Evolutionary conservation across 2,113 vertebrate genomes (phyloP), one percentile per base, ranked within the genome.

Genomic region (Falco punctatus): DNA sequence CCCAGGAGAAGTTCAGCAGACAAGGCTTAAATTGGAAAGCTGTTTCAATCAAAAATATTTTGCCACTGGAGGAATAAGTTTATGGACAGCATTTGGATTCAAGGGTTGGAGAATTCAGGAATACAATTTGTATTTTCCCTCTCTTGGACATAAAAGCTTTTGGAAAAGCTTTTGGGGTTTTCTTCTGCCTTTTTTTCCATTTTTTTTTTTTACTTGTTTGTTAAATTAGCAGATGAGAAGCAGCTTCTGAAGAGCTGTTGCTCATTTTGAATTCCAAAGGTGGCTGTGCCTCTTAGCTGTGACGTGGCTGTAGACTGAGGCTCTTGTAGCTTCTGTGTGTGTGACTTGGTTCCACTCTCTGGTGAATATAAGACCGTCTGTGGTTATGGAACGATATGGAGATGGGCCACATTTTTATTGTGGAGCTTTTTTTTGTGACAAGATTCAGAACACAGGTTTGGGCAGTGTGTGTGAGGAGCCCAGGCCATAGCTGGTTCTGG

Each of bases 31-130:
- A 89, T 54, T 81, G 57, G 83, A 94, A 95, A 89, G 17, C 49
- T 87, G 27, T 75, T 96, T 96, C 92, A 94, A 81, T 92, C 92
- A 94, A 46, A 94, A 79, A 3, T 38, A 42, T 81, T 92, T 91
- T 84, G 44, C 83, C 88, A 69, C 65, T 58, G 73, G 86, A 93
- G 69, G 49, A 80, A 69, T 57, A 78, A 65, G 27, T 81, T 81
- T 91, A 40, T 54, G 91, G 89, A 35, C 35, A 89, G 49, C 17
- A 38, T 19, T 16, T 81, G 73, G 57, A 75, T 79, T 75, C 51
- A n/a, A 75, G 58, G 33, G 27, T 51, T 52, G 49, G 57, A 21
- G 30, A 65, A 66, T 30, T 86, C 65, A 61, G 33, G 57, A 84
- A 75, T 18, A 28, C 11, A 69, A 40, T 79, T 78, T 20, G 46